Conservation (phyloP, 2,888 invertebrate genomes). For the Lottia scabra region DNA sequence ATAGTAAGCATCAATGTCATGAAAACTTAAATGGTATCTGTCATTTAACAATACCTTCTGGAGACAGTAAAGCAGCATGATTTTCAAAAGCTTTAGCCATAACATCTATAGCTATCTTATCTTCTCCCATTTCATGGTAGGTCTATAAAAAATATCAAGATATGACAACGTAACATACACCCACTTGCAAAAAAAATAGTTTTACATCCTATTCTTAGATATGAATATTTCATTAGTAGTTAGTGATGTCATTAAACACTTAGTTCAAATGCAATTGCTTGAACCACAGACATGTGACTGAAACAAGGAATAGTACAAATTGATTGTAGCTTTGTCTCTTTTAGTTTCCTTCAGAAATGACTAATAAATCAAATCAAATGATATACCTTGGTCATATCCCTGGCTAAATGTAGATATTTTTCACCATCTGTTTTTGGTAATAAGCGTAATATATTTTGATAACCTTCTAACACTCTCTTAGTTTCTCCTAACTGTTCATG, state of each 20-base stretch:
- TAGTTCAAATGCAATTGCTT: too few species aligned
- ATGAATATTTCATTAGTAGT: too few species aligned
- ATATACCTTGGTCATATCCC: constrained; percentile 62
- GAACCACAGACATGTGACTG: too few species aligned
- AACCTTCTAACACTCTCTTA: constrained; percentile 77
- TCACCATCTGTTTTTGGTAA: constrained; percentile 53
- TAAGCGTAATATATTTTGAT: constrained; percentile 78
- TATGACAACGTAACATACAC: too few species aligned
- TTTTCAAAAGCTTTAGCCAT: constrained; percentile 83
- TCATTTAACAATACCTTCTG: constrained; percentile 69
- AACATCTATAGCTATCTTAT: constrained; percentile 80
- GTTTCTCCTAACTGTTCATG: constrained; percentile 76
- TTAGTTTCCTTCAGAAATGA: too few species aligned
- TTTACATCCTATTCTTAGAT: too few species aligned
- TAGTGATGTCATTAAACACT: too few species aligned
- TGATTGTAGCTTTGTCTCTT: too few species aligned
- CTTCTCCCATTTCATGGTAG: constrained; percentile 75
- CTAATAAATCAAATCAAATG: background rate
- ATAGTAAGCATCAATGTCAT: too few species aligned
- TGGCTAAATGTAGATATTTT: constrained; percentile 59
- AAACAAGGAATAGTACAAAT: too few species aligned
- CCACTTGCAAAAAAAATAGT: too few species aligned
- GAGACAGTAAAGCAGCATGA: constrained; percentile 78
- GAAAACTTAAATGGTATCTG: too few species aligned
- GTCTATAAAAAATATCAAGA: constrained; percentile 7